A percentile compares a stretch with the other conserved stretches of the same genome.
Conservation (phyloP, 2,797 vertebrate species). For the Sparus aurata region DNA sequence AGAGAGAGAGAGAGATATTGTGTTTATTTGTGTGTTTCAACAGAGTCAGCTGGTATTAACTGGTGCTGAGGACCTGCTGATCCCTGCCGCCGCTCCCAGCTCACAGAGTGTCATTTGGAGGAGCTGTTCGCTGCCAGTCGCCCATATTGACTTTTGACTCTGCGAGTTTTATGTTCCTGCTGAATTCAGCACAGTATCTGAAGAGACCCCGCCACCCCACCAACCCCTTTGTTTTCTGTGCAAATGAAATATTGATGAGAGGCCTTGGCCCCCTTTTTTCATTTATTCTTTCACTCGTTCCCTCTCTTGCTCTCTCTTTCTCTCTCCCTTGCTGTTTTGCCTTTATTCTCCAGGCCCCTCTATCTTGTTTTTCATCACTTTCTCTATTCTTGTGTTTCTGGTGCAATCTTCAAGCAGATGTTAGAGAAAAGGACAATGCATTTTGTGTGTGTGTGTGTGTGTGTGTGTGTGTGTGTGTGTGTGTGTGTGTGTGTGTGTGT, state of each 20-base stretch:
- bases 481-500: background rate
- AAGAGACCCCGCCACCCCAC: background rate
- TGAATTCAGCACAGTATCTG: constrained; percentile 60
- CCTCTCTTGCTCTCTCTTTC: background rate
- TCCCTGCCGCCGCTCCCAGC: constrained; percentile 31
- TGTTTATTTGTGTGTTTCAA: constrained; percentile 2
- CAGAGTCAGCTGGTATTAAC: constrained; percentile 44
- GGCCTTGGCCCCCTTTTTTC: constrained; percentile 39
- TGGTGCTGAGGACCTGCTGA: constrained; percentile 54
- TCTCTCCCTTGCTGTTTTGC: constrained; percentile 31
- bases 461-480: background rate
- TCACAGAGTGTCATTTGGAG: constrained; percentile 58
- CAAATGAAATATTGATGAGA: constrained; percentile 77
- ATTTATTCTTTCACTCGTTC: constrained; percentile 42
- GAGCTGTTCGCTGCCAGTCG: constrained; percentile 50
- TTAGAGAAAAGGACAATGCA: constrained; percentile 7
- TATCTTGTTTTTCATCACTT: constrained; percentile 28
- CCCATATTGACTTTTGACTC: constrained; percentile 65
- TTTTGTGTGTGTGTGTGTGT: background rate
- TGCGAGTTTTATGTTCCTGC: constrained; percentile 58
- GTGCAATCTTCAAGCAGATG: constrained; percentile 23
- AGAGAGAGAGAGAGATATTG: too few species aligned
- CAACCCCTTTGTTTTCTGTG: constrained; percentile 52
- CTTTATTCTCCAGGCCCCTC: constrained; percentile 11
- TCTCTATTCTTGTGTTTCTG: constrained; percentile 7